Percentiles rank a stretch among this genome's conserved stretches.
phyloP scores from a whole-genome alignment of 2,113 vertebrate species.

The Salvelinus alpinus region DNA sequence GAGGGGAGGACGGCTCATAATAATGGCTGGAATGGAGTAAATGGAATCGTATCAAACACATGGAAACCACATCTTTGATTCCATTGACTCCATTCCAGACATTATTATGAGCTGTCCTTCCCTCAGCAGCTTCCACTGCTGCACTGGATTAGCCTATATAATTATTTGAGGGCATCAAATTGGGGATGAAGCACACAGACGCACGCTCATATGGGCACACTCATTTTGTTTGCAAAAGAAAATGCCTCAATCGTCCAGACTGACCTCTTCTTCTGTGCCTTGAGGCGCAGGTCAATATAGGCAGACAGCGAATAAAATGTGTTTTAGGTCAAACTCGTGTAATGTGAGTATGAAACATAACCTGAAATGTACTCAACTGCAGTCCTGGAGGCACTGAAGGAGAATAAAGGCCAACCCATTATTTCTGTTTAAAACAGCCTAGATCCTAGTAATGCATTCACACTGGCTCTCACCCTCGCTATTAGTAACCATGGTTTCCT shows the following conservation, averaged over 20 bases:
- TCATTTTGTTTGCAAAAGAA: neutral
- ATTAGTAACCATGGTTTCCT: conserved; percentile 18
- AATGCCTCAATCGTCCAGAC: neutral
- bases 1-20: too few species aligned
- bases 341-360: neutral
- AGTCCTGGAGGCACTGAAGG: neutral
- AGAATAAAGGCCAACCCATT: neutral
- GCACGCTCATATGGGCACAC: neutral
- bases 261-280: neutral
- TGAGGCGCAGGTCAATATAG: neutral
- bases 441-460: neutral
- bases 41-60: too few species aligned
- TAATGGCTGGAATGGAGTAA: too few species aligned
- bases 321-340: too few species aligned
- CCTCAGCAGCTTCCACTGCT: too few species aligned
- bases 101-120: too few species aligned
- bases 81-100: too few species aligned
- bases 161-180: too few species aligned
- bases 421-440: neutral
- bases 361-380: neutral
- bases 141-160: too few species aligned
- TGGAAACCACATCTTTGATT: too few species aligned
- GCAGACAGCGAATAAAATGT: neutral
- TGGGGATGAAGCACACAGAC: neutral
- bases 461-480: neutral